phyloP scores from a whole-genome alignment of 64 coral and sea anemone species.

The Montipora efflorescens region DNA sequence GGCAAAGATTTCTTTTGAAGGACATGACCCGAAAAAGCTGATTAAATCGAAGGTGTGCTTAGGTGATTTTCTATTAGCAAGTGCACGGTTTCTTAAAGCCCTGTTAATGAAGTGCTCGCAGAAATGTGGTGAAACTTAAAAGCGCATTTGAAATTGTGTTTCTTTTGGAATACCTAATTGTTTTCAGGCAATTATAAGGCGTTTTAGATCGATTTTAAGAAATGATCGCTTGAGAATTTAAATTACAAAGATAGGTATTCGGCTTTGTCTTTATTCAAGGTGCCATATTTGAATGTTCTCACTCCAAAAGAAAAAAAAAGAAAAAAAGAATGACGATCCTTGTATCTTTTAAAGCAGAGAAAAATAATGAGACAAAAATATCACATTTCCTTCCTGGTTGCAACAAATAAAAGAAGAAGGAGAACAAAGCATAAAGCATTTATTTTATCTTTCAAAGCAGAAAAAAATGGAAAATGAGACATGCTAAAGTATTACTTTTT shows the following conservation, averaged over 20 bases:
- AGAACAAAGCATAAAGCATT: too few species aligned
- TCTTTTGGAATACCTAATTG: conserved; percentile 9
- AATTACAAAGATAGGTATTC: neutral
- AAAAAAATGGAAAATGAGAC: too few species aligned
- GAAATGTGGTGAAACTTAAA: neutral
- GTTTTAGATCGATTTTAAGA: conserved; percentile 7
- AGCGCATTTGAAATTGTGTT: conserved; percentile 4
- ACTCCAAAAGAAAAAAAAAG: neutral
- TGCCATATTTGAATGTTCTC: neutral
- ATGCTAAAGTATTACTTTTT: too few species aligned
- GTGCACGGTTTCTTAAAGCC: neutral
- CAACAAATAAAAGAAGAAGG: too few species aligned
- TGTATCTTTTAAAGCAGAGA: neutral
- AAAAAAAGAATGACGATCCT: neutral
- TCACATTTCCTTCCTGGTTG: too few species aligned
- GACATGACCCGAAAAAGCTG: neutral
- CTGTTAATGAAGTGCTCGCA: conserved; percentile 16
- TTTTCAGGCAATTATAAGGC: conserved; percentile 24
- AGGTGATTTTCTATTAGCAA: neutral
- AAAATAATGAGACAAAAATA: neutral
- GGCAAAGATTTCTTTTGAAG: neutral
- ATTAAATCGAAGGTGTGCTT: neutral
- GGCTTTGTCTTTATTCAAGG: neutral
- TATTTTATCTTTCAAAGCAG: too few species aligned
- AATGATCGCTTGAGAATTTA: neutral